These are phyloP conservation scores for Brachyptera risi DNA, from an alignment of 2,888 invertebrate species.

Conservation along the genomic window DNA sequence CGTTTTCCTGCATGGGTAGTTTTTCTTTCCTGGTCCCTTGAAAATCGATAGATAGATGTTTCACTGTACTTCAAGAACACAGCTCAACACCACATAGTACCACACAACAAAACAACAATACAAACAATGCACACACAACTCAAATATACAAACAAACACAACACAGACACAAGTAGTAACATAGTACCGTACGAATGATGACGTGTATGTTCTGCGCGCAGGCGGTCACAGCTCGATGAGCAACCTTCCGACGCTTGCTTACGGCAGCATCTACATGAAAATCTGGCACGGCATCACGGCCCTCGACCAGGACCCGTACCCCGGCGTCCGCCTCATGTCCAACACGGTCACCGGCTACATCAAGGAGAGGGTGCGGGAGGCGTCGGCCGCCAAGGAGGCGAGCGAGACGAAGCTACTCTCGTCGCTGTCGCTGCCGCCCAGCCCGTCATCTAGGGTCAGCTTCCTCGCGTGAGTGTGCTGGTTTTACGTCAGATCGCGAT, in stretches of 20 bases:
- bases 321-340: constrained; percentile 75
- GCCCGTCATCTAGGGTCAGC: constrained; percentile 54
- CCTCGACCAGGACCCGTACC: constrained; percentile 83
- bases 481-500: no score
- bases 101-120: no score
- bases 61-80: no score
- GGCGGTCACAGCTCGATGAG: constrained; percentile 48
- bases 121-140: no score
- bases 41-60: no score
- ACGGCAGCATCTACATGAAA: constrained; percentile 80
- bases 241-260: constrained; percentile 50
- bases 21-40: no score
- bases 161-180: no score
- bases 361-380: constrained; percentile 57
- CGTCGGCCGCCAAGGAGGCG: constrained; percentile 45
- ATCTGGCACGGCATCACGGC: constrained; percentile 79
- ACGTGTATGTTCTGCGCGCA: no score
- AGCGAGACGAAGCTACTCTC: constrained; percentile 47
- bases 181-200: no score
- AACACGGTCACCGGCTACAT: constrained; percentile 73
- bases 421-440: constrained; percentile 53
- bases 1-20: no score
- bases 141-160: no score
- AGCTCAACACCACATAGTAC: no score
- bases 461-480: constrained; percentile 47